Evolutionary conservation across 2,113 vertebrate genomes (phyloP), one percentile per base, ranked within the genome.

Genomic region (Jacana jacana): DNA sequence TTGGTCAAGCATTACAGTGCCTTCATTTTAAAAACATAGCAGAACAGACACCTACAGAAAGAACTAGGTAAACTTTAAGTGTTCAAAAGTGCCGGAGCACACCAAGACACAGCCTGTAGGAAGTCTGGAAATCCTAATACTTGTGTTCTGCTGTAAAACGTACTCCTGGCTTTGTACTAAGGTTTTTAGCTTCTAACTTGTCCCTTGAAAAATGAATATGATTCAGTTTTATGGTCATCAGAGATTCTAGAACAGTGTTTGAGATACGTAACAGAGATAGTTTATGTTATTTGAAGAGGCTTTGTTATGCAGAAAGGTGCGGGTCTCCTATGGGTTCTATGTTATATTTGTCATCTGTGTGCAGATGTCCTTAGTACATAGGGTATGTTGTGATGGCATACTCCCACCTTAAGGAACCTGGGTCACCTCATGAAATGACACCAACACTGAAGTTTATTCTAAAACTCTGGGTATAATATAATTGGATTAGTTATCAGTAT

Each of bases 81-180:
- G 15, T 35, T 57, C 23, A 17, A 24, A 91, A 86, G 4, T 72
- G 57, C 68, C 46, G 49, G 16, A 80, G 20, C 33, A 57, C 16
- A 44, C 16, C 24, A 37, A 19, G 51, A 33, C 27, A 60, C 17
- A 35, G 15, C 10, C 25, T 46, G 23, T 18, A 58, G 35, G 30
- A 87, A 52, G 79, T 44, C 1, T 48, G 35, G 14, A 83, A 80
- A 55, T 64, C 15, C 6, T 54, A 58, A 63, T 11, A 37, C n/a
- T 70, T 0, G 0, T 22, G 22, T 83, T 92, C 33, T 75, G 30
- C 65, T 49, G 61, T 42, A 86, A 66, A 68, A 68, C 0, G 0
- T 60, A 13, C 6, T 70, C 12, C 40, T 76, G 54, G 18, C 27
- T 88, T 73, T 49, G 12, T 69, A 28, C 28, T 86, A 35, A 83